Conservation (phyloP, 2,888 invertebrate genomes). For the Hemithea aestivaria region DNA sequence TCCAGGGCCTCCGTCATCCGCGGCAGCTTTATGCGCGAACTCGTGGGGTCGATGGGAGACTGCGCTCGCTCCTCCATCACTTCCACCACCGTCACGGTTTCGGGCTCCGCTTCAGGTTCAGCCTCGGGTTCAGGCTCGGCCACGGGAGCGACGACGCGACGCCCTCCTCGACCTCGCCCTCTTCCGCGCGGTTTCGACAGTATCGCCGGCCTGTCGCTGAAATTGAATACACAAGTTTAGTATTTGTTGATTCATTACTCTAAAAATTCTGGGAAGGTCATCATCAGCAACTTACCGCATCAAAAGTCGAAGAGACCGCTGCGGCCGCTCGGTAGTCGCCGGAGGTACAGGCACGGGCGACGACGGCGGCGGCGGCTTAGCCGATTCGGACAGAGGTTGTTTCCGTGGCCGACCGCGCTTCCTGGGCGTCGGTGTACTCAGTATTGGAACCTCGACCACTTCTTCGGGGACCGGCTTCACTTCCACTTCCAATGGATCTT, state of each 20-base stretch:
- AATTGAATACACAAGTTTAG: slow-evolving; percentile 4
- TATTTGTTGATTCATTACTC: background rate
- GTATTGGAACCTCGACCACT: slow-evolving; percentile 32
- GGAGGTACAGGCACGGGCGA: slow-evolving; percentile 58
- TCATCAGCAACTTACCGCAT: slow-evolving; percentile 50
- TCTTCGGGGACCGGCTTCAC: slow-evolving; percentile 37
- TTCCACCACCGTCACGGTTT: slow-evolving; percentile 26
- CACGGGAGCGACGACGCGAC: slow-evolving; percentile 33
- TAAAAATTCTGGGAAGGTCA: slow-evolving; percentile 3
- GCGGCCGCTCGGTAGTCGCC: slow-evolving; percentile 56
- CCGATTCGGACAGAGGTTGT: slow-evolving; percentile 56
- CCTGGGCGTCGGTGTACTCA: slow-evolving; percentile 64
- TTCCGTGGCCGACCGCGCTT: slow-evolving; percentile 73
- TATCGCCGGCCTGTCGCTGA: slow-evolving; percentile 63
- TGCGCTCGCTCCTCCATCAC: slow-evolving; percentile 17
- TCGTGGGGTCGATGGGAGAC: slow-evolving; percentile 59
- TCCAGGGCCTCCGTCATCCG: slow-evolving; percentile 70
- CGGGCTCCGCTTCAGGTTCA: slow-evolving; percentile 18
- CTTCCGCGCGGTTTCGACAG: slow-evolving; percentile 57
- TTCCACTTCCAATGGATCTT: slow-evolving; percentile 68
- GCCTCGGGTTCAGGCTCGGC: slow-evolving; percentile 23
- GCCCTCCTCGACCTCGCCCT: slow-evolving; percentile 59
- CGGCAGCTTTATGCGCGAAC: slow-evolving; percentile 68
- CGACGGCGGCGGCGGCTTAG: slow-evolving; percentile 40
- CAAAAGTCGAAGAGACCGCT: slow-evolving; percentile 60